Base-by-base conservation (phyloP, 2,113 vertebrate species). In the Turdus rufiventris region DNA sequence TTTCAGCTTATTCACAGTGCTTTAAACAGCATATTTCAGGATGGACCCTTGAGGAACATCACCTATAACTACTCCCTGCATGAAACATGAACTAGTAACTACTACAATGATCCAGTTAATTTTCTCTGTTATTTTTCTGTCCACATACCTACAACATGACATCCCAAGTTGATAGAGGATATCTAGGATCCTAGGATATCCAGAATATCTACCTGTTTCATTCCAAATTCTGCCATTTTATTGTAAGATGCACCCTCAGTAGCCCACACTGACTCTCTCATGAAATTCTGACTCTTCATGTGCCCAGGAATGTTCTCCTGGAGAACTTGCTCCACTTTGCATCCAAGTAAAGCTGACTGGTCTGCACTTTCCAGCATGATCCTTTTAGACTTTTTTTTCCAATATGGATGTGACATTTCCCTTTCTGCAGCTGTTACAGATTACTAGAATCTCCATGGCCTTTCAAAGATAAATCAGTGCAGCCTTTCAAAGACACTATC, bases 1-100 rank as follows among this genome's bases (percentile, higher is more conserved):
- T 61, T 36, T 38, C 1, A 14, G 8, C 5, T 42, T 10, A 17
- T 57, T 67, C 18, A 47, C 21, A 23, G 28, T 42, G 23, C 63
- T 91, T 86, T 40, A 67, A 81, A 71, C 3, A 58, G 5, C 14
- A 16, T n/a, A 14, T 76, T 54, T 17, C 34, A 67, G 48, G 28
- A 36, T 5, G 66, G 29, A 66, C 8, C 12, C 9, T 21, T 58
- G 51, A 71, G n/a, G 5, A 89, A 12, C 6, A 1, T 31, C 19
- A 18, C 8, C 13, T 79, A 18, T 40, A 62, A 43, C 28, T 60
- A n/a, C 0, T 0, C 0, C 1, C 7, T 8, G 28, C 19, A 20
- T 1, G 4, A 36, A 77, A 70, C 26, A 38, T 0, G 1, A 68
- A 56, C 23, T 13, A 29, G 14, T 34, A 42, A 33, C 8, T 43